phyloP scores from a whole-genome alignment of 1,140 invertebrate species.

The Caenorhabditis brenneri region DNA sequence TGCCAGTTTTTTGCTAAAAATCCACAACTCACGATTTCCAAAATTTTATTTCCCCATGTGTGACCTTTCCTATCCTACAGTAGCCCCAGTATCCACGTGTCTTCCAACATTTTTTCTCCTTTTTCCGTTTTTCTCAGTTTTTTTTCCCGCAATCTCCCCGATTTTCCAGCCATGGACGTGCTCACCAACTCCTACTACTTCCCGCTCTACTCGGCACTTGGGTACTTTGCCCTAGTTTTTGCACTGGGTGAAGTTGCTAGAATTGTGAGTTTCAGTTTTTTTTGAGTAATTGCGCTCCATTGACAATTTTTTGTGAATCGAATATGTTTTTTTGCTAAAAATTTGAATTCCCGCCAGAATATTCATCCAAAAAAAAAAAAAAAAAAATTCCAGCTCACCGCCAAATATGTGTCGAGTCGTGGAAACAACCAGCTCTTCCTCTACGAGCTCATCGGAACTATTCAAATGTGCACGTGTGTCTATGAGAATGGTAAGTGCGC shows the following conservation, averaged over 20 bases:
- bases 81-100: neutral
- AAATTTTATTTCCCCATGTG: neutral
- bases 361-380: no score
- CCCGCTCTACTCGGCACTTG: slow-evolving; percentile 15
- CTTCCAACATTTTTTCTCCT: neutral
- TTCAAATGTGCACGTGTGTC: slow-evolving; percentile 69
- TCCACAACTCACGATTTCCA: no score
- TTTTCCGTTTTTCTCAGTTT: neutral
- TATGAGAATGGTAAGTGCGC: slow-evolving; percentile 65
- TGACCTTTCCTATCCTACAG: neutral
- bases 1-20: no score
- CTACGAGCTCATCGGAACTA: slow-evolving; percentile 64
- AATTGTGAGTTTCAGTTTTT: slow-evolving; percentile 21
- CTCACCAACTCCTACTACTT: neutral
- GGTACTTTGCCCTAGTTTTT: slow-evolving; percentile 28
- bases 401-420: slow-evolving; percentile 15
- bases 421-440: slow-evolving; percentile 52
- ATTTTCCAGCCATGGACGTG: slow-evolving; percentile 7
- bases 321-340: no score
- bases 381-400: neutral
- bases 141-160: neutral
- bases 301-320: no score
- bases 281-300: neutral
- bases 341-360: no score
- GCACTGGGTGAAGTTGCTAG: neutral